Base-by-base conservation (phyloP, 2,113 vertebrate species). In the Tychaedon coryphoeus region DNA sequence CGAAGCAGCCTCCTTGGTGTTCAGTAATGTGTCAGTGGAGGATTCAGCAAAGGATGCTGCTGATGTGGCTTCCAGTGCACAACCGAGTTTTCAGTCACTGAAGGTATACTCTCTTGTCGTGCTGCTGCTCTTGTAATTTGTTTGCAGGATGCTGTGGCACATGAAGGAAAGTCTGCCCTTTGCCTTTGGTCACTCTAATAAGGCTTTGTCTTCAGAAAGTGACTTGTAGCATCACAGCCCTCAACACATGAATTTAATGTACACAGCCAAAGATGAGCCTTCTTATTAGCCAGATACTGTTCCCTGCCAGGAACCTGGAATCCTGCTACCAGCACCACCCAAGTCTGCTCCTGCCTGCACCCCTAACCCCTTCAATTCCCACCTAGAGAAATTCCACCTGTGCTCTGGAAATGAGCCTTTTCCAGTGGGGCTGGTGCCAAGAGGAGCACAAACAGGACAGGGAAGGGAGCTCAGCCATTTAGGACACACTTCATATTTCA, bases 381-480 rank as follows among this genome's bases (percentile, higher is more conserved):
- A 25, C 13, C 31, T 33, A 23, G 8, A 0, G 0, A 58, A 88
- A 78, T 78, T 58, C 22, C 33, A n/a, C 24, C 25, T 6, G 1
- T 3, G 3, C 56, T 80, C 57, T 86, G 54, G 50, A 88, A 92
- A 45, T 20, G 5, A 66, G 13, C 33, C 45, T 72, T 82, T 92
- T 58, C n/a, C 22, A 15, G 12, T 1, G 3, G 17, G 19, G 26
- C 5, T 78, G 23, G 7, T 72, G 45, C 45, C 40, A 69, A 56
- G 22, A 71, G 19, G 8, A 67, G 24, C 23, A 60, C 19, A 47
- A 54, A 15, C 12, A 85, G 40, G 29, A 34, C 14, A 18, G 5
- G 9, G 33, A 90, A 88, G 28, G 28, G 19, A 83, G 11, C 62
- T 82, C 48, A 56, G 53, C 26, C 19, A 13, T 13, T 33, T 25